A percentile compares a stretch with the other conserved stretches of the same genome.
Conservation (phyloP, 1,140 invertebrate genomes). For the Anadara kagoshimensis region DNA sequence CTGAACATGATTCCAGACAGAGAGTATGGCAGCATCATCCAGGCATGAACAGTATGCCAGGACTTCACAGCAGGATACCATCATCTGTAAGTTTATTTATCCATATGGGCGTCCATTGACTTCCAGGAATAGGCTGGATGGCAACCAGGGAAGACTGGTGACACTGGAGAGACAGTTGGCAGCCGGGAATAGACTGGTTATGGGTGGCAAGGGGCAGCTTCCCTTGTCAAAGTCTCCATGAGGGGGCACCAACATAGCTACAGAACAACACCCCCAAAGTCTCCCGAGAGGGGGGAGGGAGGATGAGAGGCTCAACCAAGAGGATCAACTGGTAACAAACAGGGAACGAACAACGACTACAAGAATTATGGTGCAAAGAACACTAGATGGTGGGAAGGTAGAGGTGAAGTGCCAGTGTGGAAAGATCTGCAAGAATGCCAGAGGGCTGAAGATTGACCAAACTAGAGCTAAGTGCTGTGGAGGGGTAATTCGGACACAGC, state of each 20-base stretch:
- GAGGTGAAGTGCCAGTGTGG: slow-evolving; percentile 15
- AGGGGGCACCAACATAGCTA: slow-evolving; percentile 17
- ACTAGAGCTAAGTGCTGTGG: slow-evolving; percentile 13
- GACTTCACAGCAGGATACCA: background rate
- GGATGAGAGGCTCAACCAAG: slow-evolving; percentile 5
- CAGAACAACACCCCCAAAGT: slow-evolving; percentile 18
- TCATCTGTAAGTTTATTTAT: slow-evolving; percentile 4
- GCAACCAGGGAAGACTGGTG: slow-evolving; percentile 9
- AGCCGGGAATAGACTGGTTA: slow-evolving; percentile 7
- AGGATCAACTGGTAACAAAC: background rate
- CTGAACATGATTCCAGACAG: background rate
- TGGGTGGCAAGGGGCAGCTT: background rate
- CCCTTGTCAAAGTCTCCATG: too few relatives aligned
- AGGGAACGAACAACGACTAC: background rate
- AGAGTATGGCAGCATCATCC: background rate
- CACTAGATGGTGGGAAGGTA: slow-evolving; percentile 22
- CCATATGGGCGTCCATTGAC: background rate
- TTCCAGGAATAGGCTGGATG: slow-evolving; percentile 6
- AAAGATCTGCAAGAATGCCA: slow-evolving; percentile 20
- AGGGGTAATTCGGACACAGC: slow-evolving; percentile 11
- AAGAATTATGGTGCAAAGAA: slow-evolving; percentile 10
- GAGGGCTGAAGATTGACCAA: slow-evolving; percentile 19
- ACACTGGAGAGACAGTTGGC: slow-evolving; percentile 11
- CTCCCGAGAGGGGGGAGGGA: slow-evolving; percentile 31
- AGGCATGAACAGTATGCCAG: too few relatives aligned